Percentiles rank a stretch among this genome's conserved stretches.
These are phyloP conservation scores for Pheucticus melanocephalus DNA, from an alignment of 2,113 vertebrate genomes.

Conservation along the genomic window DNA sequence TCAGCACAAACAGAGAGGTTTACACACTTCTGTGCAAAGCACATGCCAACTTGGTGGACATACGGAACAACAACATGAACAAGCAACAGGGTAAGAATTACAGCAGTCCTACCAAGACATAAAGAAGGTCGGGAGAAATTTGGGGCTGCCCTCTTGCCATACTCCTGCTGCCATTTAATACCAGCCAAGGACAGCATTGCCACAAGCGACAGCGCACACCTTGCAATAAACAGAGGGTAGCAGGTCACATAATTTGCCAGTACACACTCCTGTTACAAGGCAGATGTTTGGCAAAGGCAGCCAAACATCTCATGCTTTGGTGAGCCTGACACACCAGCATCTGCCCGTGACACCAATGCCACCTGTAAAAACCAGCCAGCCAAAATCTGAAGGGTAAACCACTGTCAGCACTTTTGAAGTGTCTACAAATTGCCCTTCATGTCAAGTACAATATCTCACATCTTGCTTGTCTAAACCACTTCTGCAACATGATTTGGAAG, in stretches of 20 bases:
- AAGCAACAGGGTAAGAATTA: background rate
- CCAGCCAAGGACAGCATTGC: slow-evolving; percentile 12
- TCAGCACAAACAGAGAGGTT: background rate
- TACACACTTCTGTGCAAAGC: background rate
- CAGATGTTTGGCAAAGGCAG: background rate
- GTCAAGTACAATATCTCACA: background rate
- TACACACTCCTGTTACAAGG: background rate
- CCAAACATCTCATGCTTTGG: background rate
- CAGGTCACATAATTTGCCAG: background rate
- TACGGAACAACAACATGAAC: background rate
- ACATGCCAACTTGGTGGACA: background rate
- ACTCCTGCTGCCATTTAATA: slow-evolving; percentile 4
- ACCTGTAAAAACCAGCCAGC: background rate
- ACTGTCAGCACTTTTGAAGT: background rate
- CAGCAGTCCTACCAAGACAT: slow-evolving; percentile 18
- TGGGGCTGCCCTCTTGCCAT: background rate
- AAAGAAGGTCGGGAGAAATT: background rate
- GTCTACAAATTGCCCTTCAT: background rate
- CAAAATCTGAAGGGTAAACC: background rate
- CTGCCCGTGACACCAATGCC: background rate
- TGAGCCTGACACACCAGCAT: background rate
- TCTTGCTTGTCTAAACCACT: background rate
- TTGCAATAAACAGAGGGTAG: slow-evolving; percentile 6
- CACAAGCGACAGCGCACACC: background rate
- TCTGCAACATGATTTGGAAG: background rate